phyloP scores from a whole-genome alignment of 2,888 invertebrate genomes.

The Cloeon dipterum region DNA sequence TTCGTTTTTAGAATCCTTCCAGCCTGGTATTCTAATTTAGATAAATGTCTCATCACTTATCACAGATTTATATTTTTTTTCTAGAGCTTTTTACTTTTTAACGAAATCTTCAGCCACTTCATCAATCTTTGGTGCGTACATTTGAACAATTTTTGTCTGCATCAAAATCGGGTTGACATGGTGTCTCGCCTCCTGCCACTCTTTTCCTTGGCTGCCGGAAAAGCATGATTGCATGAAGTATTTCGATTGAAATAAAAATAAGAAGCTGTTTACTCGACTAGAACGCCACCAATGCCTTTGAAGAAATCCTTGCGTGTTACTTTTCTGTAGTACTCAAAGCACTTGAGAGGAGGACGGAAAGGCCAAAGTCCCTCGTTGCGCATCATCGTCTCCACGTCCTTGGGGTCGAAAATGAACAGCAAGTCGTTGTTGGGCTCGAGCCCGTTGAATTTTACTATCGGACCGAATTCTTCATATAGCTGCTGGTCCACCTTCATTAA shows the following conservation, averaged over 20 bases:
- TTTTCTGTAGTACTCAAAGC: slow-evolving; percentile 17
- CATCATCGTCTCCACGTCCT: slow-evolving; percentile 11
- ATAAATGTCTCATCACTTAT: too few species aligned
- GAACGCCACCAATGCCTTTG: slow-evolving; percentile 18
- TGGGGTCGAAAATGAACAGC: slow-evolving; percentile 6
- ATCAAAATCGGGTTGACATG: not conserved
- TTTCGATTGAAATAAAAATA: too few species aligned
- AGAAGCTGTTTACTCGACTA: slow-evolving; percentile 10
- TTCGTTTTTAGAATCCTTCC: slow-evolving; percentile 7
- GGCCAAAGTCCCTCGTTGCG: slow-evolving; percentile 19
- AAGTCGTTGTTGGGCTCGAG: slow-evolving; percentile 2
- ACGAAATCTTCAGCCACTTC: not conserved
- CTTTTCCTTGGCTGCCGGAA: not conserved
- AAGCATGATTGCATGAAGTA: too few species aligned
- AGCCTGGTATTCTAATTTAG: slow-evolving; percentile 5
- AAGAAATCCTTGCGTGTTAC: slow-evolving; percentile 13
- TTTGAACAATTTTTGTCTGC: not conserved
- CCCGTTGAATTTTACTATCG: slow-evolving; percentile 2
- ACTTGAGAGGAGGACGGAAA: slow-evolving; percentile 18
- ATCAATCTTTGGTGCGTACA: not conserved
- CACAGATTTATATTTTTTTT: not conserved
- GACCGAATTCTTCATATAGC: slow-evolving; percentile 2
- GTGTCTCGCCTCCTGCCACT: not conserved
- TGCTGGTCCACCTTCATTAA: not conserved
- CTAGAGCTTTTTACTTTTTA: not conserved